Conservation (phyloP, 2,888 invertebrate species). For the Merodon equestris region DNA sequence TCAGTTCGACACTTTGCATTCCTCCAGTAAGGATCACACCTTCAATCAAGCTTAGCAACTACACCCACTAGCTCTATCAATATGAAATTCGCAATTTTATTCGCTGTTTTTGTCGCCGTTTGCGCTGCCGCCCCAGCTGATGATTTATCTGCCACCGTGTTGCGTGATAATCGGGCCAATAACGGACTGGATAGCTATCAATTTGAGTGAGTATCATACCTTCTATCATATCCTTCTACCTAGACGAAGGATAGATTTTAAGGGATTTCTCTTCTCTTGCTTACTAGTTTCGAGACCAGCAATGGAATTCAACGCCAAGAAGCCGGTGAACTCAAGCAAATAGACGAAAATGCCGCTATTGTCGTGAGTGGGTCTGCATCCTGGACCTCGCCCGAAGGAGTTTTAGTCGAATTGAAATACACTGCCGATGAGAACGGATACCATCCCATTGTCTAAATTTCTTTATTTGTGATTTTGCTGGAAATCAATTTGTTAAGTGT, state of each 20-base stretch:
- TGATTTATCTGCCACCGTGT: constrained; percentile 72
- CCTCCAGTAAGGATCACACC: constrained; percentile 42
- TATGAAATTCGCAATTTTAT: constrained; percentile 75
- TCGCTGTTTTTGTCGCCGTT: constrained; percentile 77
- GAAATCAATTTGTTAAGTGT: too few species aligned
- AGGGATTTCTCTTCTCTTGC: neutral
- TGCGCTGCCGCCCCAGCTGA: constrained; percentile 71
- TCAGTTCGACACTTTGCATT: constrained; percentile 47
- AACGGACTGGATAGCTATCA: constrained; percentile 82
- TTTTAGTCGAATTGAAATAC: constrained; percentile 79
- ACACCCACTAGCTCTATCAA: constrained; percentile 26
- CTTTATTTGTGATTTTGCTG: too few species aligned
- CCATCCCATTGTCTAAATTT: constrained; percentile 72
- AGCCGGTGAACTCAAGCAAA: constrained; percentile 77
- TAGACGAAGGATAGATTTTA: neutral
- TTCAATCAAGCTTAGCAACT: neutral
- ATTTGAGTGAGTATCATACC: constrained; percentile 79
- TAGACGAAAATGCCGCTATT: constrained; percentile 79
- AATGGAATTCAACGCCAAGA: constrained; percentile 79
- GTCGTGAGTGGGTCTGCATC: constrained; percentile 82
- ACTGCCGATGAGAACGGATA: constrained; percentile 76
- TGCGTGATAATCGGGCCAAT: constrained; percentile 79
- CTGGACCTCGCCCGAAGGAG: constrained; percentile 81
- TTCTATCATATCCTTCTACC: too few species aligned
- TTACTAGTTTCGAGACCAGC: constrained; percentile 78